Evolutionary conservation across 2,888 invertebrate species (phyloP).

Genomic region (Phyllotreta striolata): DNA sequence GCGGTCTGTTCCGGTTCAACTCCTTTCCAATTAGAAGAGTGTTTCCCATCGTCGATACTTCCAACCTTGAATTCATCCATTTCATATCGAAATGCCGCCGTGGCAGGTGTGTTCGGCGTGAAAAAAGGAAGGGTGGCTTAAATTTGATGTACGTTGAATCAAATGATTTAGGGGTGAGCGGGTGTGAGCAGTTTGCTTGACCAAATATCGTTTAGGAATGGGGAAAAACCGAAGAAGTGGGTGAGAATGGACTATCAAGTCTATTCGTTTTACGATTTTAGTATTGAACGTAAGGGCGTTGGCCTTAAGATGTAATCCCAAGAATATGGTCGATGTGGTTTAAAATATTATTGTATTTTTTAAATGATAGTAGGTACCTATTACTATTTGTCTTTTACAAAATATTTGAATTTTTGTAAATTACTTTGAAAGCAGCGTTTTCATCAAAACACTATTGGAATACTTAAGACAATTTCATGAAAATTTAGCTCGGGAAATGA

Average conservation of each 20-base stretch:
- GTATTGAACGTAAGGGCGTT: too few species aligned
- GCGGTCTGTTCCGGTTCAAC: conserved; percentile 59
- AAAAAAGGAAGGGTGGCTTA: conserved; percentile 8
- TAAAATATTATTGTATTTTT: too few species aligned
- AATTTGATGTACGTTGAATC: conserved; percentile 13
- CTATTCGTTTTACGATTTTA: neutral
- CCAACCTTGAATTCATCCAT: conserved; percentile 52
- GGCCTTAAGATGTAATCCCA: too few species aligned
- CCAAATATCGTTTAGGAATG: conserved; percentile 16
- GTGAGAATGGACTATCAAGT: conserved; percentile 5
- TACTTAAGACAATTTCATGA: too few species aligned
- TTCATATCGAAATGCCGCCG: conserved; percentile 48
- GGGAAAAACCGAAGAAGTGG: neutral
- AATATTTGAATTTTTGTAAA: too few species aligned
- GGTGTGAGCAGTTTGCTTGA: conserved; percentile 13
- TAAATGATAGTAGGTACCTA: too few species aligned
- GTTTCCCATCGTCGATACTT: conserved; percentile 51
- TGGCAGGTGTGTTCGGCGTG: conserved; percentile 23
- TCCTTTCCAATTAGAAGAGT: conserved; percentile 59
- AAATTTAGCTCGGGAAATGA: too few species aligned
- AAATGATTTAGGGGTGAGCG: conserved; percentile 10
- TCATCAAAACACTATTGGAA: too few species aligned
- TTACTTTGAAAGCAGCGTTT: too few species aligned
- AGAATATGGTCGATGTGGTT: too few species aligned
- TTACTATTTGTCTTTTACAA: too few species aligned